These are phyloP conservation scores for Heliothis subflexa DNA, from an alignment of 1,140 invertebrate genomes.

Conservation along the genomic window DNA sequence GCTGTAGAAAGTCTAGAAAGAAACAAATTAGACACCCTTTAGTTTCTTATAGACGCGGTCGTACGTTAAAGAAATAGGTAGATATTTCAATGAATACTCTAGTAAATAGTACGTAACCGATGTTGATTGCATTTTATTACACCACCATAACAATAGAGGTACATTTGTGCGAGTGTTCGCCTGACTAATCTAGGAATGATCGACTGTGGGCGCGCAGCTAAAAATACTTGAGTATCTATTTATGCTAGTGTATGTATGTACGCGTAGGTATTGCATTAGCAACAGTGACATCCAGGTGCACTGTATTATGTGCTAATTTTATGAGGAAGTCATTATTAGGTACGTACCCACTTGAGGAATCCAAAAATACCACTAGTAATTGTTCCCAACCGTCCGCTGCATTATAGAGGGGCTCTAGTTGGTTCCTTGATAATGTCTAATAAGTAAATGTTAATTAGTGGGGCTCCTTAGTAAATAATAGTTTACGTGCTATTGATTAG, in stretches of 20 bases:
- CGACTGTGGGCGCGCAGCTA: conserved; percentile 52
- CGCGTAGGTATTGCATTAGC: conserved; percentile 14
- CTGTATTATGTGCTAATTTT: conserved; percentile 35
- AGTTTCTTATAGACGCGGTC: background rate
- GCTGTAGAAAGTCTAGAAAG: background rate
- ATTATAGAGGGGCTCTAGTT: background rate
- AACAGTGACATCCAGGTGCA: conserved; percentile 38
- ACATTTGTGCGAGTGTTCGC: conserved; percentile 29
- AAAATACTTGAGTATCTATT: conserved; percentile 47
- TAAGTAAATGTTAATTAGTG: conserved; percentile 17
- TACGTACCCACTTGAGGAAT: background rate
- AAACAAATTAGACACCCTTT: conserved; percentile 3
- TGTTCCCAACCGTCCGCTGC: background rate
- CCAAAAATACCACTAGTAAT: background rate
- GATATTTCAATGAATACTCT: conserved; percentile 24
- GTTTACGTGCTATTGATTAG: conserved; percentile 57
- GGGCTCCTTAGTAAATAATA: conserved; percentile 58
- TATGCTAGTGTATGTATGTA: conserved; percentile 24
- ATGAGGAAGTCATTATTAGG: conserved; percentile 25
- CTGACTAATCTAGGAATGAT: conserved; percentile 53
- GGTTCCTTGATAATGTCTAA: conserved; percentile 3
- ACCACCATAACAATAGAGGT: conserved; percentile 46
- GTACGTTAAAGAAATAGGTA: background rate
- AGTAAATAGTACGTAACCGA: conserved; percentile 11
- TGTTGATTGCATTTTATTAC: conserved; percentile 48